Base-by-base conservation (phyloP, 2,113 vertebrate genomes). In the Puffinus mauretanicus region DNA sequence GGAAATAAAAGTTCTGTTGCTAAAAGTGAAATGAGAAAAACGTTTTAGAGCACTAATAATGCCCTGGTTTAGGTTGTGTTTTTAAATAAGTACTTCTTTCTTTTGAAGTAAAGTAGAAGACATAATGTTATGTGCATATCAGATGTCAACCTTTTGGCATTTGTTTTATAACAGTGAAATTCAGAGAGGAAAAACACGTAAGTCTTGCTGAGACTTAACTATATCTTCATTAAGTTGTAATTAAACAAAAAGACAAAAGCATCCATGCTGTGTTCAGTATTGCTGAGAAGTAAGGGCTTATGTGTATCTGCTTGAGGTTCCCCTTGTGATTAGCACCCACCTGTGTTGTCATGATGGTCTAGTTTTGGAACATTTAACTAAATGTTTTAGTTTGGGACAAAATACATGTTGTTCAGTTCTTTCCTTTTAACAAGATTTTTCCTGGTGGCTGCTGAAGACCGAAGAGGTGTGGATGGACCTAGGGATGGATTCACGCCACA, bases 21-120 rank as follows among this genome's bases (percentile, higher is more conserved):
- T 71, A 64, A 42, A 69, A 86, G 25, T 49, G 12, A 92, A 94
- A 87, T 49, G 26, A 88, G 52, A 76, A 88, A 77, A 82, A 15
- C 22, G 30, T 46, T 77, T 38, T 66, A 46, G 38, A 58, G 26
- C 55, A 78, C 5, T 78, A 76, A 46, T 49, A 76, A 76, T 32
- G 9, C 7, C 19, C 27, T 26, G 3, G 1, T 80, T 64, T 58
- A 72, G n/a, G 19, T 73, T 86, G 34, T 0, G 0, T 25, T 89
- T 89, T 93, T 70, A 67, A 86, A 8, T 10, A 51, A 70, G 27
- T 62, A 15, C 25, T 47, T 54, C 16, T n/a, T 82, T 77, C 32
- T 78, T 93, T 75, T 93, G 32, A 75, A 67, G 34, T 86, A 16
- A 86, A 64, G 15, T 52, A 46, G 51, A 70, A 86, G 29, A 79